Conservation (phyloP, 2,888 invertebrate genomes). For the Nephrotoma guestfalica region DNA sequence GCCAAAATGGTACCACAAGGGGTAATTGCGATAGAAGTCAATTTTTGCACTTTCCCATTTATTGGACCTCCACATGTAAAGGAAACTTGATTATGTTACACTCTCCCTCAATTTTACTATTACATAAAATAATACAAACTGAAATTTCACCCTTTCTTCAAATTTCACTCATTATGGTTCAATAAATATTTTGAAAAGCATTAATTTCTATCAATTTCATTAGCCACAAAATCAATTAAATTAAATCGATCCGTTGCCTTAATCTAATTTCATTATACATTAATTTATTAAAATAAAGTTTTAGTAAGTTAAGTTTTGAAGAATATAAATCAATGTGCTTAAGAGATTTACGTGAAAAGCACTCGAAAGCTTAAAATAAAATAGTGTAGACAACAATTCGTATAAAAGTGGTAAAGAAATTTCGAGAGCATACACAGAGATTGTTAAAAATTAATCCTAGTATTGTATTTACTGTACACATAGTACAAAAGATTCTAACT, state of each 20-base stretch:
- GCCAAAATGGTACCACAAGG: too few relatives aligned
- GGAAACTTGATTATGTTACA: too few relatives aligned
- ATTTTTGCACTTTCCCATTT: too few relatives aligned
- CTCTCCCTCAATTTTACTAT: not conserved
- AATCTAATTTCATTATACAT: not conserved
- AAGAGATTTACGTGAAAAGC: not conserved
- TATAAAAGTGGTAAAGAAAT: too few relatives aligned
- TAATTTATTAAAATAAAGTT: not conserved
- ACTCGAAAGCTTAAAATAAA: not conserved
- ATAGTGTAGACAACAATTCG: not conserved
- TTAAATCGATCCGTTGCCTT: not conserved
- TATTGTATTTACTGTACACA: too few relatives aligned
- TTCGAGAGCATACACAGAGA: too few relatives aligned
- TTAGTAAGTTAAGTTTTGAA: not conserved
- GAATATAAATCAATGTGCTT: not conserved
- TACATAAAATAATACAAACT: not conserved
- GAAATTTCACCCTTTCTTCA: not conserved
- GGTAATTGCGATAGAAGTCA: too few relatives aligned
- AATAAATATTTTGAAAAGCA: not conserved
- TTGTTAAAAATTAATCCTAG: not conserved
- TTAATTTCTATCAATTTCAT: not conserved
- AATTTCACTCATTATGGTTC: not conserved
- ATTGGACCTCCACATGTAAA: too few relatives aligned
- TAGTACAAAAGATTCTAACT: too few relatives aligned
- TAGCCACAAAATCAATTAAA: not conserved